A percentile compares a stretch with the other conserved stretches of the same genome.
Evolutionary conservation across 2,113 vertebrate species (phyloP).

Genomic region (Scomber colias): DNA sequence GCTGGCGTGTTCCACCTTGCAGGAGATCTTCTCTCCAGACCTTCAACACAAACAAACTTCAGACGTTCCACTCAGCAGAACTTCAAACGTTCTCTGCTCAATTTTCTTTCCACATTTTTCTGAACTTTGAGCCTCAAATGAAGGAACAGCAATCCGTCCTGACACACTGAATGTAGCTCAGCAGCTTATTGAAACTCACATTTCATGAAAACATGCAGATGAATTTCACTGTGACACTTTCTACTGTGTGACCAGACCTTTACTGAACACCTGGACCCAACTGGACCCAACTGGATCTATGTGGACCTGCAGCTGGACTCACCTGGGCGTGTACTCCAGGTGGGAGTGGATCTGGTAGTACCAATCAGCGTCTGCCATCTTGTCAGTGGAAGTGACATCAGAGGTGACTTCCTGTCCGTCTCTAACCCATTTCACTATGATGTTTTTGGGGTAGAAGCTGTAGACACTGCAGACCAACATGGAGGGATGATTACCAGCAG

Average conservation of each 20-base stretch:
- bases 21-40: constrained; percentile 62
- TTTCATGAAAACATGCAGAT: no score
- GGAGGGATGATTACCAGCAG: constrained; percentile 12
- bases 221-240: no score
- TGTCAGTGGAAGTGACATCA: constrained; percentile 58
- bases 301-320: not conserved
- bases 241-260: not conserved
- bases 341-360: constrained; percentile 68
- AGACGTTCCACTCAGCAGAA: no score
- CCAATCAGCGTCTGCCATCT: constrained; percentile 62
- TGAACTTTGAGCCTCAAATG: no score
- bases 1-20: constrained; percentile 65
- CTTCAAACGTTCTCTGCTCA: no score
- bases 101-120: no score
- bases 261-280: not conserved
- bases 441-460: constrained; percentile 59
- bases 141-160: no score
- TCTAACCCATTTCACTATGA: constrained; percentile 48
- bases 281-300: not conserved
- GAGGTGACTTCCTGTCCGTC: constrained; percentile 47
- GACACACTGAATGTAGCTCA: no score
- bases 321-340: constrained; percentile 68
- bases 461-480: constrained; percentile 69
- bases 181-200: no score
- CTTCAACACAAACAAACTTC: constrained; percentile 30